Evolutionary conservation across 1,140 invertebrate species (phyloP), one percentile per base, ranked within the genome.

Genomic region (Zaprionus ornatus): DNA sequence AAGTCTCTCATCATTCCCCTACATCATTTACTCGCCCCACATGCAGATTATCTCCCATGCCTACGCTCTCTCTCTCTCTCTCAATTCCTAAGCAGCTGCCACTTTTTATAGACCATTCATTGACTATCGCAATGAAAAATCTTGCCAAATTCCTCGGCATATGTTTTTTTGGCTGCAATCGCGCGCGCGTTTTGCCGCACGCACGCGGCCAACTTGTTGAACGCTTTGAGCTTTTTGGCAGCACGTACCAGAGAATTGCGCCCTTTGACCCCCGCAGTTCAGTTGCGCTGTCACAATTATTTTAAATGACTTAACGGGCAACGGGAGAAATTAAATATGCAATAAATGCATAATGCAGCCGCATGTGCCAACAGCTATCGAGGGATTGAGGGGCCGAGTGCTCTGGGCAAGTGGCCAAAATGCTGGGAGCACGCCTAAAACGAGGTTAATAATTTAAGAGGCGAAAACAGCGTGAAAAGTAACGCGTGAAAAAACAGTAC

Each of bases 241-340:
- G 21, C 45, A 50, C 40, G 40, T 45, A 45, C 15, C n/a, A 17
- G 40, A 45, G 6, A 45, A 45, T 45, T 17, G 37, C 3, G n/a
- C 40, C n/a, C 40, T 17, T 17, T 42, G 40, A 42, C 7, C 40
- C 17, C 40, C 40, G 40, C 6, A 2, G n/a, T n/a, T 9, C 27
- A 29, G 27, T 29, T 9, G 15, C 10, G 19, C 45, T 78, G 80
- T 88, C 80, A 85, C 74, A 79, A 87, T 87, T 87, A 81, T 88
- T 87, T 87, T 87, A 87, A 88, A 87, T 88, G 80, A 87, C 84
- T 88, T 68, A 85, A 64, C 77, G 83, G 40, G 6, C 40, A 17
- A 40, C n/a, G n/a, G 40, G 71, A 70, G 72, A 87, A 88, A 87
- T 87, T 87, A 84, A 80, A 78, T 84, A 75, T 88, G 84, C 67